Evolutionary conservation across 2,888 invertebrate species (phyloP).

Genomic region (Cloeon dipterum): DNA sequence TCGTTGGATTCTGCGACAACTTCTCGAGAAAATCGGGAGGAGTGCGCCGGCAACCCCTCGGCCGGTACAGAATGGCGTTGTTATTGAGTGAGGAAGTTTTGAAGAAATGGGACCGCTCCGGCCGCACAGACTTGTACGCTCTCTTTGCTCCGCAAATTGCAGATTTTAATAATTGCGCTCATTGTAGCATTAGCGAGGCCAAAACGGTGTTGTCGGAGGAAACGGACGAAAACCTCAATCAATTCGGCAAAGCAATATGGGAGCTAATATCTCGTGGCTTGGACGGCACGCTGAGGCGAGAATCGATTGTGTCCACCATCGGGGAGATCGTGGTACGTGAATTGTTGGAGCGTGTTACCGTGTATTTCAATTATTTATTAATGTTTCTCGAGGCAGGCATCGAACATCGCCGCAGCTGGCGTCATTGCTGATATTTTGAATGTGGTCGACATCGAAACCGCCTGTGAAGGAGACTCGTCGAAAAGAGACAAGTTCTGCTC

Average conservation of each 20-base stretch:
- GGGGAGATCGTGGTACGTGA: constrained; percentile 51
- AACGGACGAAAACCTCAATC: constrained; percentile 23
- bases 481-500: constrained; percentile 54
- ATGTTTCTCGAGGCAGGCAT: constrained; percentile 34
- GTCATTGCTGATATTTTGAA: constrained; percentile 66
- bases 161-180: too few relatives aligned
- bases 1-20: too few relatives aligned
- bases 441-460: constrained; percentile 63
- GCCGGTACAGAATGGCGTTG: too few relatives aligned
- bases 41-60: too few relatives aligned
- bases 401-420: constrained; percentile 60
- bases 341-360: not conserved
- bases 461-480: constrained; percentile 35
- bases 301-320: constrained; percentile 45
- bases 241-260: constrained; percentile 50
- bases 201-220: not conserved
- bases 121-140: too few relatives aligned
- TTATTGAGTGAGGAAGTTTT: too few relatives aligned
- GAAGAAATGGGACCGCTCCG: too few relatives aligned
- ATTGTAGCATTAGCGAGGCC: not conserved
- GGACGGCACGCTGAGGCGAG: constrained; percentile 52
- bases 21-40: too few relatives aligned
- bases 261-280: constrained; percentile 59
- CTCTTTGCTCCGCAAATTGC: too few relatives aligned
- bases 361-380: constrained; percentile 4